phyloP scores from a whole-genome alignment of 2,888 invertebrate species.

The Labia minor region DNA sequence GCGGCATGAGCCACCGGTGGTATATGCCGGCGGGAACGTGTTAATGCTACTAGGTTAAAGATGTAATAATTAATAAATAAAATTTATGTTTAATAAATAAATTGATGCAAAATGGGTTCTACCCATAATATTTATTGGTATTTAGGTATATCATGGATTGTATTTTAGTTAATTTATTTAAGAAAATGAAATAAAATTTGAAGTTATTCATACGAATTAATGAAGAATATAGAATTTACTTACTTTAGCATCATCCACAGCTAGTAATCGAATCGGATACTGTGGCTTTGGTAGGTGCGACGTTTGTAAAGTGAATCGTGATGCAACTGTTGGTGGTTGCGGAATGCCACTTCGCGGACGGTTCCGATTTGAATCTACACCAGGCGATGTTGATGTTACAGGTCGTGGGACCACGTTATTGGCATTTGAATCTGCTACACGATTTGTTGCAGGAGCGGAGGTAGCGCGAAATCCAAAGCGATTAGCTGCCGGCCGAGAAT shows the following conservation, averaged over 20 bases:
- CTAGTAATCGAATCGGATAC: conserved; percentile 38
- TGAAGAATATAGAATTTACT: no score
- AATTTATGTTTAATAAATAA: no score
- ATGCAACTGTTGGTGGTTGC: conserved; percentile 30
- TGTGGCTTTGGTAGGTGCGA: conserved; percentile 67
- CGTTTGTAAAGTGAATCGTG: conserved; percentile 55
- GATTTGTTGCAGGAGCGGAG: conserved; percentile 53
- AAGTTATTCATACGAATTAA: no score
- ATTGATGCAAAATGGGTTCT: no score
- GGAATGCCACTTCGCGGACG: conserved; percentile 9
- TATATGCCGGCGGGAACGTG: no score
- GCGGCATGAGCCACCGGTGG: no score
- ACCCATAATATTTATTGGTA: no score
- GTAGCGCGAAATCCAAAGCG: conserved; percentile 66
- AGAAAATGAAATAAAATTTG: no score
- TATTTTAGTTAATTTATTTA: no score
- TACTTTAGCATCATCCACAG: conserved; percentile 18
- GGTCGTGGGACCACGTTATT: conserved; percentile 40
- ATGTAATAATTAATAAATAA: no score
- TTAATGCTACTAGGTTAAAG: no score
- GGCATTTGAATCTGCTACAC: conserved; percentile 53
- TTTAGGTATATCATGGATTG: no score
- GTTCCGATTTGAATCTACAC: background rate
- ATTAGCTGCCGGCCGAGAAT: conserved; percentile 46
- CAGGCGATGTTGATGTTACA: conserved; percentile 36